These are phyloP conservation scores for Epizoanthus rinbou DNA, from an alignment of 92 coral and sea anemone genomes.

Conservation along the genomic window DNA sequence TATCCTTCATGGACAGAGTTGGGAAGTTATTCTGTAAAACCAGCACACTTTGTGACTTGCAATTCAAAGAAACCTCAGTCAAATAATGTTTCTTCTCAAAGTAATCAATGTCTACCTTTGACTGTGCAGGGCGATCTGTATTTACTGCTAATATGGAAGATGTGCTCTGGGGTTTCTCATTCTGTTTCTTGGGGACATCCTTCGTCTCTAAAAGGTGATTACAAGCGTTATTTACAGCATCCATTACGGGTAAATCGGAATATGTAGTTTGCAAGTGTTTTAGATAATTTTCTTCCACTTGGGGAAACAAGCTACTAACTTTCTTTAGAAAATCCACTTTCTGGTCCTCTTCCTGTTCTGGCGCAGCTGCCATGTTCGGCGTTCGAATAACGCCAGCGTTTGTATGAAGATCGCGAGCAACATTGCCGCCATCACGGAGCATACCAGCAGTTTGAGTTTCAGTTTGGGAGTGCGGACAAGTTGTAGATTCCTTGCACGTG, in stretches of 20 bases:
- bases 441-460: neutral
- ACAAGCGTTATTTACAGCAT: constrained; percentile 63
- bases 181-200: constrained; percentile 62
- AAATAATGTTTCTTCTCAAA: constrained; percentile 65
- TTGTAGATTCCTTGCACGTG: neutral
- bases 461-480: constrained; percentile 2
- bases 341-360: constrained; percentile 44
- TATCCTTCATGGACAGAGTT: constrained; percentile 59
- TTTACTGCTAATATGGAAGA: neutral
- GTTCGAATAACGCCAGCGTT: neutral
- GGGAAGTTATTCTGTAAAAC: constrained; percentile 81
- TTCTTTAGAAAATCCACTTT: constrained; percentile 25
- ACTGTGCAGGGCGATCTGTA: neutral
- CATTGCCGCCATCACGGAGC: neutral
- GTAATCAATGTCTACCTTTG: constrained; percentile 56
- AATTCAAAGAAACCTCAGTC: constrained; percentile 32
- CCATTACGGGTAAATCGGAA: constrained; percentile 35
- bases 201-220: constrained; percentile 66
- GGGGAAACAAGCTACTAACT: constrained; percentile 67
- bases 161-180: neutral
- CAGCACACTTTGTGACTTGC: constrained; percentile 51
- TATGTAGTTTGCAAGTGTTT: constrained; percentile 53
- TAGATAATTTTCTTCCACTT: constrained; percentile 69
- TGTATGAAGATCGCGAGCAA: neutral
- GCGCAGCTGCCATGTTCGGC: neutral